Evolutionary conservation across 2,888 invertebrate genomes (phyloP), one percentile per base, ranked within the genome.

Genomic region (Teleogryllus oceanicus): DNA sequence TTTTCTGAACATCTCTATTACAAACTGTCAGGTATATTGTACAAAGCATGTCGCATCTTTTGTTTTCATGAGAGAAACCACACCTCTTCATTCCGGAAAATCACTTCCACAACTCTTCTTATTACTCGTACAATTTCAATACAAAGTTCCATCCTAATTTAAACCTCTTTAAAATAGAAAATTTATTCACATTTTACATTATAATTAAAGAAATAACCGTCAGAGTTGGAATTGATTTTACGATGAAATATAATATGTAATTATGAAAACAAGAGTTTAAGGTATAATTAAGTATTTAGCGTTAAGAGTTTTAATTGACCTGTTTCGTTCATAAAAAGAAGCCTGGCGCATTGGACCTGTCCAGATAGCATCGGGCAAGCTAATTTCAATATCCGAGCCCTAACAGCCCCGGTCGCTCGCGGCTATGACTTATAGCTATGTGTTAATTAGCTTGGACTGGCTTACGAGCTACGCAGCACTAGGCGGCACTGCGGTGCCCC

Each of bases 201-300:
- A 12, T 62, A 62, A 37, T 62, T 62, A n/a, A 62, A 62, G 62
- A 62, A 62, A 62, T 62, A 62, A 62, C 62, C 62, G 62, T 62
- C 62, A 62, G 62, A 62, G 62, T n/a, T 5, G n/a, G 62, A 62
- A 62, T 62, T 62, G 62, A 62, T 62, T 62, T n/a, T 62, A 62
- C 62, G 62, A 62, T 62, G 62, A 62, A 62, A 62, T 62, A 62
- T 62, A 62, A 62, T 62, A 62, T 62, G 62, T 62, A 62, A 62
- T 62, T 62, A 62, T 62, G 13, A 62, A 62, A 18, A 62, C 62
- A 62, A 62, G 62, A 62, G 62, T 62, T 62, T 62, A 62, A 62
- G 62, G 62, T 62, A 62, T 62, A 62, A 62, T 62, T 62, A 62
- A 62, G 62, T 62, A 62, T 62, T 62, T 62, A 62, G 62, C 62